Conservation (phyloP, 2,888 invertebrate genomes). For the Smittia sp. region DNA sequence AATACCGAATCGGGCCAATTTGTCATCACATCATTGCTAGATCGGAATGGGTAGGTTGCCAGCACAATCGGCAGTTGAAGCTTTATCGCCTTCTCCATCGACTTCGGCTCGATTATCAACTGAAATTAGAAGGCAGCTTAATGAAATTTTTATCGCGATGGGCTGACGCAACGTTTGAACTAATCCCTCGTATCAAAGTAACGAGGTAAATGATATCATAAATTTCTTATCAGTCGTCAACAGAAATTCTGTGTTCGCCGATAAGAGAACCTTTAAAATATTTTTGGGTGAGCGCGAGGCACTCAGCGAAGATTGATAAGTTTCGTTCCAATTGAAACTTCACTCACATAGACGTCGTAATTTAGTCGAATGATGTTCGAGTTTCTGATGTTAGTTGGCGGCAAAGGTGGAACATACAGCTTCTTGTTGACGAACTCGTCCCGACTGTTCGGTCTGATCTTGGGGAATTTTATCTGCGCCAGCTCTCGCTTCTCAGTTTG, state of each 20-base stretch:
- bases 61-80: constrained; percentile 87
- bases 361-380: constrained; percentile 91
- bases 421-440: constrained; percentile 87
- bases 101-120: constrained; percentile 90
- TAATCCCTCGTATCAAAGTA: constrained; percentile 7
- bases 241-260: not conserved
- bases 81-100: constrained; percentile 87
- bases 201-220: constrained; percentile 30
- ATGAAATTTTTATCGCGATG: not conserved
- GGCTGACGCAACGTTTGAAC: not conserved
- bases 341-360: constrained; percentile 87
- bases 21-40: constrained; percentile 61
- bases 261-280: not conserved
- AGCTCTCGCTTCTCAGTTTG: constrained; percentile 84
- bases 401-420: constrained; percentile 88
- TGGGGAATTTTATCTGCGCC: constrained; percentile 73
- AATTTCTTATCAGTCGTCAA: constrained; percentile 37
- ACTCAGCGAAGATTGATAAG: not conserved
- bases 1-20: constrained; percentile 60
- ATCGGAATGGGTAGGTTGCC: constrained; percentile 84
- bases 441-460: constrained; percentile 74
- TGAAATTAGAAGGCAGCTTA: constrained; percentile 48
- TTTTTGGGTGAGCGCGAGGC: constrained; percentile 2
- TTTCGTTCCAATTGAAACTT: not conserved
- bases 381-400: constrained; percentile 89